Evolutionary conservation across 2,797 vertebrate genomes (phyloP).

Genomic region (Melanotaenia parkinsoni): DNA sequence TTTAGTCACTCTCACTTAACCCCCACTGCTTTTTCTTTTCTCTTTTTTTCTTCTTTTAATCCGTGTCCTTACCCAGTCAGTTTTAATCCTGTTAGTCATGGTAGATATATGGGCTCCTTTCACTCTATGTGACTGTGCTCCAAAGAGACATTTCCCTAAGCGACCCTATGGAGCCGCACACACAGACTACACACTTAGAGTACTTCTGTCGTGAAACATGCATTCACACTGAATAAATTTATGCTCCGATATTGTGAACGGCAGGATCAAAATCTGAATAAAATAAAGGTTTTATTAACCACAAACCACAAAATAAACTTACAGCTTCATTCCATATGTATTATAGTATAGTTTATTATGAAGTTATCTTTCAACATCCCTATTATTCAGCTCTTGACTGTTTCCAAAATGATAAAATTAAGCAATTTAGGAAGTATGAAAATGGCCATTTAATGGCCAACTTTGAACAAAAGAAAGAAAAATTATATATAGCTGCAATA

Average conservation of each 20-base stretch:
- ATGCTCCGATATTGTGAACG: slow-evolving; percentile 15
- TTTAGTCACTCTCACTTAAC: slow-evolving; percentile 15
- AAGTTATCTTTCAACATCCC: slow-evolving; percentile 18
- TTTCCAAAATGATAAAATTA: slow-evolving; percentile 50
- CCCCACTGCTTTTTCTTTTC: background rate
- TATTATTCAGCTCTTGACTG: slow-evolving; percentile 12
- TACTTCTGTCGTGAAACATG: slow-evolving; percentile 20
- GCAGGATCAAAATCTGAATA: slow-evolving; percentile 37
- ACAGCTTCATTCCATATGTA: background rate
- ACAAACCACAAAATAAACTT: background rate
- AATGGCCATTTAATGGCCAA: too few species aligned
- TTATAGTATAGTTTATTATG: background rate
- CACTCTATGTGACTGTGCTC: slow-evolving; percentile 69
- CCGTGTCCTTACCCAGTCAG: slow-evolving; percentile 74
- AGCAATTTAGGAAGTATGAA: slow-evolving; percentile 15
- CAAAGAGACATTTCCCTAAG: slow-evolving; percentile 71
- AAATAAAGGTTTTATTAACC: slow-evolving; percentile 30
- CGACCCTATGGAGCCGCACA: slow-evolving; percentile 63
- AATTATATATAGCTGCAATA: too few species aligned
- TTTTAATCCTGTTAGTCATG: slow-evolving; percentile 81
- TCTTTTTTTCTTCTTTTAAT: slow-evolving; percentile 37
- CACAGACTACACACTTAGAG: slow-evolving; percentile 13
- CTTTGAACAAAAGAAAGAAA: too few species aligned
- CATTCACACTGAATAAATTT: slow-evolving; percentile 29
- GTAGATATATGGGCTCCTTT: slow-evolving; percentile 75